Evolutionary conservation across 1,140 invertebrate species (phyloP), one percentile per base, ranked within the genome.

Genomic region (Drosophila sechellia): DNA sequence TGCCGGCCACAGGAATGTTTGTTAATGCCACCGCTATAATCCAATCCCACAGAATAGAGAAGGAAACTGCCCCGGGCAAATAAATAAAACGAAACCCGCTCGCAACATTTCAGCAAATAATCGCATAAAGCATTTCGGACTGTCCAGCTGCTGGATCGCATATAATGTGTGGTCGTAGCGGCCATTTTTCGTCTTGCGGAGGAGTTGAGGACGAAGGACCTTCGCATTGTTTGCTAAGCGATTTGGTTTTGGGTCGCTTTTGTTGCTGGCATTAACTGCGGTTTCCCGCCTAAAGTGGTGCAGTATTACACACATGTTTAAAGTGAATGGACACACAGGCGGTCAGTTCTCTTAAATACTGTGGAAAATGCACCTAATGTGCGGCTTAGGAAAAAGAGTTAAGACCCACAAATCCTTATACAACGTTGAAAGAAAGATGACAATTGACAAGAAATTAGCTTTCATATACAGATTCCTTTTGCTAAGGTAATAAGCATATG

Each of bases 91-190:
- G 79, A 74, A 87, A 79, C 60, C 53, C 56, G 52, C 70, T 78
- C 71, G 81, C 80, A 79, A 84, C 81, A 86, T 85, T 85, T 85
- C 63, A 74, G 85, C 84, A 89, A 89, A 89, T 89, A 89, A 89
- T 89, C 84, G 81, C 84, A 89, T 89, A 89, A 89, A 89, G 77
- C 85, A 89, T 84, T 81, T 87, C 69, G 61, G 60, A 68, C 64
- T 81, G 83, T 54, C 79, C 83, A 81, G 61, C 79, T 83, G 75
- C 66, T 64, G 50, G 74, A 87, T 81, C 85, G 77, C 65, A 81
- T 81, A 77, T 78, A 69, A 71, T 72, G 81, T 71, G 79, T 77
- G 76, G 56, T 66, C 48, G 52, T 52, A 20, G 48, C 37, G 49
- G 43, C 42, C 37, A 11, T 17, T 35, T 46, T n/a, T 35, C 15